Percentiles rank a stretch among this genome's conserved stretches.
phyloP scores from a whole-genome alignment of 1,140 invertebrate species.

The Trichonephila clavipes region DNA sequence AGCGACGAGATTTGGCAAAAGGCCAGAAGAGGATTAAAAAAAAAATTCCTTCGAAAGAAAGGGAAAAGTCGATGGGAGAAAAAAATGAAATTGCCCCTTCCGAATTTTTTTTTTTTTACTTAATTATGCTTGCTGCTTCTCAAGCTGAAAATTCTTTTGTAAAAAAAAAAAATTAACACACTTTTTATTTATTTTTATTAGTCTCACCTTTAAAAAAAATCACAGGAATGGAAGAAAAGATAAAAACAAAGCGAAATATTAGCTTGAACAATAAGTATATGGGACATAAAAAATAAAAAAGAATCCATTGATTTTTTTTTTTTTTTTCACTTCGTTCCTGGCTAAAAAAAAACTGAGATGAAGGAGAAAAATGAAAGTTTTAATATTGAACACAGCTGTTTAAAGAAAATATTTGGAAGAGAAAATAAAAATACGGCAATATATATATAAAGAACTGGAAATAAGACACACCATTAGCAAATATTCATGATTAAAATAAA shows the following conservation, averaged over 20 bases:
- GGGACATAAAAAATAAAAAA: not conserved
- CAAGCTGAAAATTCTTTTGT: slow-evolving; percentile 14
- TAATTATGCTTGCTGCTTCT: slow-evolving; percentile 58
- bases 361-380: not conserved
- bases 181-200: not conserved
- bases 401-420: not conserved
- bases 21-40: slow-evolving; percentile 46
- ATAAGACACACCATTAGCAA: no score
- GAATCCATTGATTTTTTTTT: not conserved
- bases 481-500: no score
- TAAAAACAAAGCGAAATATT: not conserved
- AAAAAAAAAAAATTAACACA: not conserved
- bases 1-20: slow-evolving; percentile 58
- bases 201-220: not conserved
- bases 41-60: slow-evolving; percentile 34
- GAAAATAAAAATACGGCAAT: not conserved
- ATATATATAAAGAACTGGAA: not conserved
- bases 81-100: slow-evolving; percentile 32
- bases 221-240: not conserved
- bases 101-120: slow-evolving; percentile 45
- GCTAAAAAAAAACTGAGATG: not conserved
- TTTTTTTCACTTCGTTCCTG: no score
- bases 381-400: not conserved
- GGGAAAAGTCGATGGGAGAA: not conserved
- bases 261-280: not conserved